phyloP scores from a whole-genome alignment of 2,113 vertebrate genomes.

The Cardinalis cardinalis region DNA sequence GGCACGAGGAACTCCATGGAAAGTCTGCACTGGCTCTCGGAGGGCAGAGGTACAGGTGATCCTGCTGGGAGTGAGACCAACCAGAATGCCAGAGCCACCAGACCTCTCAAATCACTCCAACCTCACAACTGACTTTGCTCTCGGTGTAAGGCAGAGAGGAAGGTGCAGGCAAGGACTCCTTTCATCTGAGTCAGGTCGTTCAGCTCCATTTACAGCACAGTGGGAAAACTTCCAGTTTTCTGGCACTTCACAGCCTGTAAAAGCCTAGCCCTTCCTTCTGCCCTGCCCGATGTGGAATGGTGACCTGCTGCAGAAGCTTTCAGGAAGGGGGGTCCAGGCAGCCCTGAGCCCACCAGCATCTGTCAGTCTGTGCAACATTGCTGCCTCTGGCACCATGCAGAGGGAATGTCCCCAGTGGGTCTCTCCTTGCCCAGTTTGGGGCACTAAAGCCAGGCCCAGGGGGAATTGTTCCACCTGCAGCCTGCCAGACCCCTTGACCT shows the following conservation, averaged over 20 bases:
- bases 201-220: background rate
- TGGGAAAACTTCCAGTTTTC: background rate
- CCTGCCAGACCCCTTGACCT: background rate
- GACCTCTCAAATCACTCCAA: background rate
- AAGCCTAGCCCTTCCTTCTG: background rate
- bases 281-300: accelerated
- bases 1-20: accelerated
- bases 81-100: too few relatives aligned
- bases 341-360: background rate
- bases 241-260: background rate
- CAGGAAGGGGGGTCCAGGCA: accelerated
- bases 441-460: background rate
- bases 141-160: background rate
- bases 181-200: background rate
- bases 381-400: background rate
- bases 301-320: background rate
- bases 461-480: background rate
- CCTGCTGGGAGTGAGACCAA: background rate
- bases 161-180: background rate
- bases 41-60: background rate
- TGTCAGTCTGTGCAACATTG: accelerated
- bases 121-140: background rate
- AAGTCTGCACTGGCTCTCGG: background rate
- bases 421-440: background rate
- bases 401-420: background rate